Evolutionary conservation across 2,888 invertebrate species (phyloP), one percentile per base, ranked within the genome.

Genomic region (Temnothorax ravouxi): DNA sequence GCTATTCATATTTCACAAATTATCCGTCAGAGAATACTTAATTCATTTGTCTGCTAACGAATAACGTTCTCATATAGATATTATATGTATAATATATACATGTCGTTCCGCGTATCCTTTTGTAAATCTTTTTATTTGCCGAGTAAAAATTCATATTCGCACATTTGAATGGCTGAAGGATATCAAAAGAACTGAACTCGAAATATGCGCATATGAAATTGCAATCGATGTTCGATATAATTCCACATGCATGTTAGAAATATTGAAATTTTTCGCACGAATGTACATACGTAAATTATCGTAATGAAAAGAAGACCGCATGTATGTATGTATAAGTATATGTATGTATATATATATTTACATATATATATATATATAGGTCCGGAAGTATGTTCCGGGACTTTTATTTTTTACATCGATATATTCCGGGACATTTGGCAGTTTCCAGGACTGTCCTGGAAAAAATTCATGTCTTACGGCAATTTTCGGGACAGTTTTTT

Each of bases 241-340:
- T 83, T 83, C 71, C 61, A 25, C 15, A 18, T 54, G n/a, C 64
- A 64, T 52, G 71, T 56, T 61, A 61, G 67, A 85, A 84, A 84
- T 79, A 54, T 74, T 62, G 80, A 80, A 67, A 75, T 84, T 79
- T 69, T 34, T 25, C 9, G 15, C 69, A 56, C 44, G 38, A 72
- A 71, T 21, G 18, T 67, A 82, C 77, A 71, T 66, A 82, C 77
- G 75, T 66, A 75, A 84, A 84, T 59, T 81, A 80, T 66, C 41
- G 77, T 69, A 84, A 81, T 75, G 61, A 82, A 79, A 84, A 75
- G 84, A 77, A 87, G 74, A 82, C 81, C 77, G 59, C 75, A 56
- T 79, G 56, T 25, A 9, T 29, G 3, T 15, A 9, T 3, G 21
- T 15, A 18, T 34, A 5, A 8, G 13, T 15, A 11, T 15, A 25